These are phyloP conservation scores for Gymnocephalus cernua DNA, from an alignment of 2,113 vertebrate genomes.

Conservation along the genomic window DNA sequence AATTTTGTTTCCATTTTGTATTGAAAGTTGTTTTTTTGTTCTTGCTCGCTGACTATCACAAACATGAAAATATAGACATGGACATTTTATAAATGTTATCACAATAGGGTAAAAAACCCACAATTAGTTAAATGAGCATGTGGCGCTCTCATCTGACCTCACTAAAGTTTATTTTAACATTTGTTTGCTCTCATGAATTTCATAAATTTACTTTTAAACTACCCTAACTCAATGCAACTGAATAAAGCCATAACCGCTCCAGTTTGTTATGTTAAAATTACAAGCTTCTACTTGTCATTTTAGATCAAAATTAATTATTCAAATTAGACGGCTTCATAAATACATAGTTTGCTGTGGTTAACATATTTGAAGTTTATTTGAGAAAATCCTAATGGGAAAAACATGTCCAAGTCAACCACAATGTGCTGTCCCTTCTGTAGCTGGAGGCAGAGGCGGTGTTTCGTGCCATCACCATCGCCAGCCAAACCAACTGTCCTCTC, in stretches of 20 bases:
- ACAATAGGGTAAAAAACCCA: not conserved
- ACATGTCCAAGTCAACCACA: slow-evolving; percentile 17
- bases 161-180: slow-evolving; percentile 1
- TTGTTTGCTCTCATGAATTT: not conserved
- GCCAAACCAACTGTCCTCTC: slow-evolving; percentile 98
- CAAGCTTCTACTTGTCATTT: slow-evolving; percentile 25
- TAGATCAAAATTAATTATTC: slow-evolving; percentile 21
- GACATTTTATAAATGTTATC: not conserved
- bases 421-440: slow-evolving; percentile 78
- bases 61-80: not conserved
- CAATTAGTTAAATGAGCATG: not conserved
- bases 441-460: slow-evolving; percentile 98
- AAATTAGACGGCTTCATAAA: slow-evolving; percentile 33
- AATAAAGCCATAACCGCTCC: not conserved
- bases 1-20: not conserved
- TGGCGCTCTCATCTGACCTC: not conserved
- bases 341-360: slow-evolving; percentile 24
- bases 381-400: slow-evolving; percentile 37
- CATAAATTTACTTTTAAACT: not conserved
- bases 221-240: not conserved
- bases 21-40: not conserved
- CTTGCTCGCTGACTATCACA: not conserved
- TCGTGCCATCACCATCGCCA: slow-evolving; percentile 95
- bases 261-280: slow-evolving; percentile 36
- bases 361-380: slow-evolving; percentile 46